A percentile compares a stretch with the other conserved stretches of the same genome.
phyloP scores from a whole-genome alignment of 2,888 invertebrate genomes.

The Zonitis immaculata region DNA sequence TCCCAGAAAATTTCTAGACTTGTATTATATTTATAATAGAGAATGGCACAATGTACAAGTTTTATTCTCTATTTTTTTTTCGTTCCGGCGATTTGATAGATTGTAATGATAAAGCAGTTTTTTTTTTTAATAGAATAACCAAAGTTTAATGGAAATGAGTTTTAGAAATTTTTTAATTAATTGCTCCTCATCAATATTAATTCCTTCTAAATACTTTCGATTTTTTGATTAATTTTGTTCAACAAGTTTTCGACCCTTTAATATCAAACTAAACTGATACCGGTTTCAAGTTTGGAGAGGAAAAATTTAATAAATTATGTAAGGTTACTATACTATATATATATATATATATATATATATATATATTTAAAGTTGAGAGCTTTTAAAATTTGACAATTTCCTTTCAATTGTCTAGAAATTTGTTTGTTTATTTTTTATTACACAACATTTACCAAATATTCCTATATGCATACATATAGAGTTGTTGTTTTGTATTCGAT shows the following conservation, averaged over 20 bases:
- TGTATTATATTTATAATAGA: no score
- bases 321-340: no score
- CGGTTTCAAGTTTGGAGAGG: neutral
- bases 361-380: no score
- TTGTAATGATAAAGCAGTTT: neutral
- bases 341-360: no score
- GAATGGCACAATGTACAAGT: no score
- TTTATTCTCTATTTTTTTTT: no score
- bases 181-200: constrained; percentile 18
- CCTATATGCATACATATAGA: neutral
- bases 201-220: constrained; percentile 18
- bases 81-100: no score
- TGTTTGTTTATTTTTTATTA: no score
- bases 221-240: constrained; percentile 11
- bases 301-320: neutral
- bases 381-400: no score
- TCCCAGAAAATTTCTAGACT: neutral
- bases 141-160: constrained; percentile 1
- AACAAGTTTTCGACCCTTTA: neutral
- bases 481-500: neutral
- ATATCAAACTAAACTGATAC: neutral
- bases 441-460: no score
- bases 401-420: no score
- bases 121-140: neutral
- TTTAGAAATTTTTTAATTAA: constrained; percentile 7